phyloP scores from a whole-genome alignment of 2,113 vertebrate genomes.

The Ariopsis seemanni region DNA sequence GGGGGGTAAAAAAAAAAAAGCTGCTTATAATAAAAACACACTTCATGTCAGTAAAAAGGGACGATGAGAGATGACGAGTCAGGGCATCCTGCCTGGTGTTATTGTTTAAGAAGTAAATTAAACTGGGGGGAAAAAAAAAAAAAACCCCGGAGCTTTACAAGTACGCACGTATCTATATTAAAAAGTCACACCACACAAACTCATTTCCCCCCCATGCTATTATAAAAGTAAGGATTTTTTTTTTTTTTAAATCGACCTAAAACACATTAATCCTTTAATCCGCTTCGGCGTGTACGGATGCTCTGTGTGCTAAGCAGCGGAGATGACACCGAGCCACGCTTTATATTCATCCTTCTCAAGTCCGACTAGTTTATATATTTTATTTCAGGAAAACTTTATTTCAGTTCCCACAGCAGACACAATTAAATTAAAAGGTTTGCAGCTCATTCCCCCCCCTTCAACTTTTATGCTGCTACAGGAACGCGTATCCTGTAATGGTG shows the following conservation, averaged over 20 bases:
- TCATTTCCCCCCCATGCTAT: not conserved
- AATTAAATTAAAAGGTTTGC: not conserved
- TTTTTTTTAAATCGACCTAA: not conserved
- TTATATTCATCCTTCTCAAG: not conserved
- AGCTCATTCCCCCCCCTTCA: no score
- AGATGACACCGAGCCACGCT: not conserved
- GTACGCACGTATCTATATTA: not conserved
- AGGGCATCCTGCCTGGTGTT: not conserved
- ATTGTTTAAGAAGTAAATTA: not conserved
- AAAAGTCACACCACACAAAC: not conserved
- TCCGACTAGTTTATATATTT: not conserved
- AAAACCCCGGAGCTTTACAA: no score
- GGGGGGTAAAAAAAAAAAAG: not conserved
- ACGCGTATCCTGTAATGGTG: not conserved
- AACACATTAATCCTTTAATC: conserved; percentile 17
- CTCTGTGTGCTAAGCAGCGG: not conserved
- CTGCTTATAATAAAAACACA: not conserved
- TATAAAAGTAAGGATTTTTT: not conserved
- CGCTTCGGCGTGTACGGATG: not conserved
- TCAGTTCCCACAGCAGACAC: not conserved
- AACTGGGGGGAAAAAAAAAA: not conserved
- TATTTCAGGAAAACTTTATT: not conserved
- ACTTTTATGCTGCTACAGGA: not conserved
- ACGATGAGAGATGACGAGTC: not conserved
- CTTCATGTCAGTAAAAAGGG: not conserved